Conservation (phyloP, 2,888 invertebrate species). For the Lymantria dispar region DNA sequence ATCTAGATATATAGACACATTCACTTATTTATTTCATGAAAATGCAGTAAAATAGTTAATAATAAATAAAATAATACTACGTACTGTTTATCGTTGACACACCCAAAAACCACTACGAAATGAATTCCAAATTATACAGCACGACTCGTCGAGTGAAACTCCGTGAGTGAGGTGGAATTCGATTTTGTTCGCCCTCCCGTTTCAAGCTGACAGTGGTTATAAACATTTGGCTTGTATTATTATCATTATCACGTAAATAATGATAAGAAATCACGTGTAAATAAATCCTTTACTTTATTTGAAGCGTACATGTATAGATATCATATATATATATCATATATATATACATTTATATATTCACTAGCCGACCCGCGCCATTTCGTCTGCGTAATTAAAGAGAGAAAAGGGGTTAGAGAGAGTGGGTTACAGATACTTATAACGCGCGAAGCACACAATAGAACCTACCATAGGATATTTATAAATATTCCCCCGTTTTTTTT, state of each 20-base stretch:
- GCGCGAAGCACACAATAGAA: too few relatives aligned
- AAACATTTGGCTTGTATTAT: constrained; percentile 45
- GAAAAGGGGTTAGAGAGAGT: too few relatives aligned
- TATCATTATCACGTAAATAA: not conserved
- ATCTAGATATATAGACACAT: constrained; percentile 8
- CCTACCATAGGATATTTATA: too few relatives aligned
- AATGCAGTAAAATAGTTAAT: constrained; percentile 8
- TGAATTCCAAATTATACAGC: constrained; percentile 67
- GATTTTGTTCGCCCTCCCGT: constrained; percentile 70
- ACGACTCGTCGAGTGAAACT: constrained; percentile 43
- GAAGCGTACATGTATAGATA: too few relatives aligned
- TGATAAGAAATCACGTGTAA: not conserved
- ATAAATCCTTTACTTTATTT: not conserved
- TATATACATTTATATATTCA: too few relatives aligned
- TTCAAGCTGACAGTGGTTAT: constrained; percentile 51
- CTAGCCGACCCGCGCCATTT: too few relatives aligned
- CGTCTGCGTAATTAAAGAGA: too few relatives aligned
- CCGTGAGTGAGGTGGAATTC: constrained; percentile 56
- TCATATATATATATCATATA: too few relatives aligned
- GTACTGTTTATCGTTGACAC: constrained; percentile 68
- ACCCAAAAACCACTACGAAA: constrained; percentile 61
- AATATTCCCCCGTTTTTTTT: too few relatives aligned
- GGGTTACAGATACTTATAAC: too few relatives aligned
- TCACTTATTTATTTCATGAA: constrained; percentile 15
- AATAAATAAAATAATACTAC: constrained; percentile 33